A percentile compares a stretch with the other conserved stretches of the same genome.
Evolutionary conservation across 2,113 vertebrate genomes (phyloP).

Genomic region (Nettapus auritus): DNA sequence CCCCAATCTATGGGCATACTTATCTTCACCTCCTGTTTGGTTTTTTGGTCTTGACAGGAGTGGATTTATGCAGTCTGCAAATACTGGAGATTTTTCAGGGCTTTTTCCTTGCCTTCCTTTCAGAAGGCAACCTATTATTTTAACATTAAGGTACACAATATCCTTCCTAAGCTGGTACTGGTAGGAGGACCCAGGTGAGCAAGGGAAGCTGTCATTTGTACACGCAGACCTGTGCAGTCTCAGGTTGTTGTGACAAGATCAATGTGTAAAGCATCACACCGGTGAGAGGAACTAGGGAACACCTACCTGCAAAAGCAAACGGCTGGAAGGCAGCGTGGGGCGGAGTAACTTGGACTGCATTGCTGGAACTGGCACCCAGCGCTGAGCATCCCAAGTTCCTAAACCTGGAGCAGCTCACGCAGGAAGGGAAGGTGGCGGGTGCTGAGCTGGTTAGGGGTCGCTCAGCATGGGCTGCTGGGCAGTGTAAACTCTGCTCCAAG

Average conservation of each 20-base stretch:
- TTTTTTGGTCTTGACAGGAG: too few species aligned
- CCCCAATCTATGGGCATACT: fast-evolving
- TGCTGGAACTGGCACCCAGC: background rate
- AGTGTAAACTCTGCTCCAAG: background rate
- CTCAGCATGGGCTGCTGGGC: background rate
- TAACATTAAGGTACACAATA: background rate
- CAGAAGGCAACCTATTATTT: background rate
- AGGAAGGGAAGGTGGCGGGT: too few species aligned
- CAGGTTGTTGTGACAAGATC: too few species aligned
- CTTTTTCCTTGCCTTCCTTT: background rate
- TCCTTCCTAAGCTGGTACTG: too few species aligned
- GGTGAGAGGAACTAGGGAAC: too few species aligned
- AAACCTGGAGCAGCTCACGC: too few species aligned
- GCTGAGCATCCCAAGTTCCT: background rate
- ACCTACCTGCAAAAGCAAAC: background rate
- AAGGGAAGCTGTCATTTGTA: background rate
- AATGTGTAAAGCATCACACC: fast-evolving
- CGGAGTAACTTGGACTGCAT: fast-evolving
- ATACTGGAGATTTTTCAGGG: background rate
- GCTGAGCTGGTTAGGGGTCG: fast-evolving
- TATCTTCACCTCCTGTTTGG: too few species aligned
- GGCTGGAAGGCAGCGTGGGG: background rate
- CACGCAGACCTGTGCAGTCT: background rate
- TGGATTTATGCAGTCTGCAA: background rate
- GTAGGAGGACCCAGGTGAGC: too few species aligned